Conservation (phyloP, 2,797 vertebrate species). For the Cirrhinus molitorella region DNA sequence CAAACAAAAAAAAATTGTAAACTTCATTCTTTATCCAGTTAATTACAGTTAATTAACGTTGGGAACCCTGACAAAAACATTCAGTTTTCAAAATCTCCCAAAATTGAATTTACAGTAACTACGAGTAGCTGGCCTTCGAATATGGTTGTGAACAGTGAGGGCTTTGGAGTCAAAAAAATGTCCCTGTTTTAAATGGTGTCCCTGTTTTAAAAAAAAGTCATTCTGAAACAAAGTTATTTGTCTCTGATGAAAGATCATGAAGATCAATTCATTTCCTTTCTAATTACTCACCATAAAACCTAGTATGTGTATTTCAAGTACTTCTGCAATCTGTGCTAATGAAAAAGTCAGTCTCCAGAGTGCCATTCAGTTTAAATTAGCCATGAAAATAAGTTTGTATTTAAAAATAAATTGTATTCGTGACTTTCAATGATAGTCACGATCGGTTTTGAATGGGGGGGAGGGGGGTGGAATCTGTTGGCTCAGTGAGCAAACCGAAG, state of each 20-base stretch:
- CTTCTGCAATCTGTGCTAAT: not conserved
- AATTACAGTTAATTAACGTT: no score
- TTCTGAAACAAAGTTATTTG: not conserved
- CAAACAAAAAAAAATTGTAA: no score
- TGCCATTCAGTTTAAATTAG: slow-evolving; percentile 12
- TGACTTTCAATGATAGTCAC: not conserved
- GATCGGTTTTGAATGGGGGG: not conserved
- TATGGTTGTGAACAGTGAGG: not conserved
- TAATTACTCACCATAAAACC: not conserved
- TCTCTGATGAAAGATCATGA: not conserved
- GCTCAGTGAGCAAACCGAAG: slow-evolving; percentile 20
- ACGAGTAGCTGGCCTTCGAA: not conserved
- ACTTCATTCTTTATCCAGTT: not conserved
- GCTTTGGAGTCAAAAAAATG: not conserved
- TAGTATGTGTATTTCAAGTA: not conserved
- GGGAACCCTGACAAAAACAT: no score
- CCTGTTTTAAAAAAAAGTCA: not conserved
- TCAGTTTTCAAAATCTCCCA: not conserved
- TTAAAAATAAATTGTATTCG: slow-evolving; percentile 24
- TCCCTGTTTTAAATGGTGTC: not conserved
- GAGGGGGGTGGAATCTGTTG: slow-evolving; percentile 16
- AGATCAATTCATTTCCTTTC: not conserved
- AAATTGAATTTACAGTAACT: not conserved
- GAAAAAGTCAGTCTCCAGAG: not conserved
- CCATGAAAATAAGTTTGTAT: not conserved